Evolutionary conservation across 2,113 vertebrate species (phyloP).

Genomic region (Hiodon tergisus): DNA sequence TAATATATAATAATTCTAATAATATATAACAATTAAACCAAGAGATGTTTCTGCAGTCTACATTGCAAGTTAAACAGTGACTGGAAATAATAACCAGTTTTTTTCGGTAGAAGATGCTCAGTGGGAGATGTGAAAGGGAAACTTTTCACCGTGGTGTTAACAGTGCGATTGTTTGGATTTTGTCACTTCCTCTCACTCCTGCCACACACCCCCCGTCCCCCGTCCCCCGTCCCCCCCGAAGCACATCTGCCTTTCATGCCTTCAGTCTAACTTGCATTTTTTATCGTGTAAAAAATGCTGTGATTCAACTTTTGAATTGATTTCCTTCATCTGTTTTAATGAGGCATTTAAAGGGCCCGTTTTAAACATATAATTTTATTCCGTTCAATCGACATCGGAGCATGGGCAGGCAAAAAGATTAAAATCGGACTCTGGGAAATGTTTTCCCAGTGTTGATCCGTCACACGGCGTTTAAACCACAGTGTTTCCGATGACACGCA

Average conservation of each 20-base stretch:
- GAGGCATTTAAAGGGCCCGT: background rate
- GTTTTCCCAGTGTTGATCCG: background rate
- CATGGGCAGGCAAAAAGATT: constrained; percentile 8
- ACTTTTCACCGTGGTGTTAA: background rate
- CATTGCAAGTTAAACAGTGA: background rate
- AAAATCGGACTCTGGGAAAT: background rate
- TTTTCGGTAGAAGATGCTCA: background rate
- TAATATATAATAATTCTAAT: too few species aligned
- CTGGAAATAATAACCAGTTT: background rate
- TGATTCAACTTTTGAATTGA: background rate
- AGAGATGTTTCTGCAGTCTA: too few species aligned
- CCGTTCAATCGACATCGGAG: background rate
- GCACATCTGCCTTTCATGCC: background rate
- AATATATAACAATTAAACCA: too few species aligned
- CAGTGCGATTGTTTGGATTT: background rate
- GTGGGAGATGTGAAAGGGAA: background rate
- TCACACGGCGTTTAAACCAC: too few species aligned
- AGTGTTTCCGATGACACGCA: too few species aligned
- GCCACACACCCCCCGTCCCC: background rate
- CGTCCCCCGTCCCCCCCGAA: background rate
- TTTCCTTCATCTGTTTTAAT: background rate
- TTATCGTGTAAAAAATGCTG: constrained; percentile 6
- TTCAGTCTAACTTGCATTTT: constrained; percentile 9
- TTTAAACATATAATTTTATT: background rate
- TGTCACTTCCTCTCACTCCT: constrained; percentile 3